phyloP scores from a whole-genome alignment of 2,113 vertebrate species.

The Eurypyga helias region DNA sequence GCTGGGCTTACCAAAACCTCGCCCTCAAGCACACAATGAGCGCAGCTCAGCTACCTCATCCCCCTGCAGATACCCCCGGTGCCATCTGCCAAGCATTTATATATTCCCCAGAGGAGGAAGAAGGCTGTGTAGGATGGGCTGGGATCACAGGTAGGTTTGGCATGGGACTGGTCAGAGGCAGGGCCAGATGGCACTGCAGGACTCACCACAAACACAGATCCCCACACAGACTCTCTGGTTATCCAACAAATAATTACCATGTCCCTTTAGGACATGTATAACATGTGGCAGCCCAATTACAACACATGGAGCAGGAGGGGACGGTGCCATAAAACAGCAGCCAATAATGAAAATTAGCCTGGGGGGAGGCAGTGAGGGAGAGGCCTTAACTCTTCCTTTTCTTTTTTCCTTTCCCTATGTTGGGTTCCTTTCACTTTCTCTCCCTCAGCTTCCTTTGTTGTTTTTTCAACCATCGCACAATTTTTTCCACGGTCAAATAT shows the following conservation, averaged over 20 bases:
- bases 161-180: not conserved
- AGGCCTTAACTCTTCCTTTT: not conserved
- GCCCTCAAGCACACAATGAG: fast-evolving
- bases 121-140: not conserved
- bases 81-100: not conserved
- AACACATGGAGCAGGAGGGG: not conserved
- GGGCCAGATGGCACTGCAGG: not conserved
- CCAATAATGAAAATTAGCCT: conserved; percentile 13
- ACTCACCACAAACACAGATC: not conserved
- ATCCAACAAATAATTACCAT: not conserved
- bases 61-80: not conserved
- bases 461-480: not conserved
- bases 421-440: not conserved
- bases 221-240: not conserved
- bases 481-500: not conserved
- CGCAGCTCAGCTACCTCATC: not conserved
- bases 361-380: not conserved
- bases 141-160: not conserved
- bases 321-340: not conserved
- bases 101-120: not conserved
- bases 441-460: not conserved
- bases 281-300: not conserved
- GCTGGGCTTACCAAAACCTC: not conserved
- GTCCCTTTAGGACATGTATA: not conserved
- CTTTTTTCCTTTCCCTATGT: not conserved